Evolutionary conservation across 2,113 vertebrate genomes (phyloP).

Genomic region (Aythya baeri): DNA sequence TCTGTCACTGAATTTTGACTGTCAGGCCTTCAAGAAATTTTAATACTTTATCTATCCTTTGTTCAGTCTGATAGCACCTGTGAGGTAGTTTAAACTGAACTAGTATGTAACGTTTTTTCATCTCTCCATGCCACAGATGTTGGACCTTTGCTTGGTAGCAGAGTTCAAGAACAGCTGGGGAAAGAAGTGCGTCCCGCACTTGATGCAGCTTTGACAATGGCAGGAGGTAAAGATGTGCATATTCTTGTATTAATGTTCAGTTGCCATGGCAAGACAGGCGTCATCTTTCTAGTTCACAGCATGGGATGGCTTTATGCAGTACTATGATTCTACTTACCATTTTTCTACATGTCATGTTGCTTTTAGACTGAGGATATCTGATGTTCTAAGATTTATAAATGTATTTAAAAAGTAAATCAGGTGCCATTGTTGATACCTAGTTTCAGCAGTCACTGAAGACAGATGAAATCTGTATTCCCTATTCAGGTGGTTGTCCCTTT

Average conservation of each 20-base stretch:
- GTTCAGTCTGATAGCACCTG: neutral
- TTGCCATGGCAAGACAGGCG: neutral
- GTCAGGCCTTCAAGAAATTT: neutral
- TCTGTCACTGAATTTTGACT: neutral
- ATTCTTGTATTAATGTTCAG: neutral
- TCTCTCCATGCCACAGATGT: slow-evolving; percentile 79
- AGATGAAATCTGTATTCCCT: neutral
- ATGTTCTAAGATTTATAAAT: neutral
- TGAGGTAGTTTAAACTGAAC: neutral
- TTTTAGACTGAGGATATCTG: neutral
- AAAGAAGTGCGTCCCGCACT: slow-evolving; percentile 86
- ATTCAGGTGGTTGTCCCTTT: neutral
- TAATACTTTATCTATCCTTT: neutral
- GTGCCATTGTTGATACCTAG: neutral
- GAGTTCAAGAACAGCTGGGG: slow-evolving; percentile 82
- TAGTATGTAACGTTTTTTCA: neutral
- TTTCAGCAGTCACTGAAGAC: neutral
- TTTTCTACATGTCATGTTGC: neutral
- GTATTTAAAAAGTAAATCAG: neutral
- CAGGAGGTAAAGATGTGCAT: slow-evolving; percentile 80
- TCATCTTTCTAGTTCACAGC: neutral
- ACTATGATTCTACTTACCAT: neutral
- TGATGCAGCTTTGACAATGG: slow-evolving; percentile 82
- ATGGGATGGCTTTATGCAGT: neutral
- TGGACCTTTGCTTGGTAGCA: slow-evolving; percentile 82